Evolutionary conservation across 2,888 invertebrate genomes (phyloP), one percentile per base, ranked within the genome.

Genomic region (Athalia cordata): DNA sequence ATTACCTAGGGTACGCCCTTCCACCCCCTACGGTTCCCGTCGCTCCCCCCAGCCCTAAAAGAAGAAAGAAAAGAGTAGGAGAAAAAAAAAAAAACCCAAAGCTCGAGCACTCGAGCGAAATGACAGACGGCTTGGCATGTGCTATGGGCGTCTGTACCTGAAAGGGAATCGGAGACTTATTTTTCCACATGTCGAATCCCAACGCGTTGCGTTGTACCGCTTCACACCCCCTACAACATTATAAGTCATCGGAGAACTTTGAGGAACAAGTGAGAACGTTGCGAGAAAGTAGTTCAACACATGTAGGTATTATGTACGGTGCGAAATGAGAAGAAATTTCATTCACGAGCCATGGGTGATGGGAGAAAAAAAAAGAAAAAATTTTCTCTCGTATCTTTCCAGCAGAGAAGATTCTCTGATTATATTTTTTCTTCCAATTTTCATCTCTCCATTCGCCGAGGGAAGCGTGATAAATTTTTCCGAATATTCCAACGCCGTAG

Each of bases 41-140:
- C 29, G 29, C 1, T 2, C 29, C 29, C 29, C 29, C 0, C 29
- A 29, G 29, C 29, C 29, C 29, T 2, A 2, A 29, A 29, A 29
- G 29, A 29, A 29, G 29, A 29, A 29, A 29, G 29, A 29, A 29
- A 29, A 29, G 29, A 29, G 29, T 29, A 29, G 29, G 29, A 29
- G n/a, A n/a, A n/a, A n/a, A n/a, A n/a, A n/a, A 29, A 29, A 29
- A 29, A 29, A 29, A 29, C 47, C 8, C 59, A 29, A 57, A 72
- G 47, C 52, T 72, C 47, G 47, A 29, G 29, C 29, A 57, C 72
- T 72, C 72, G 13, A 59, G 13, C 47, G 43, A 72, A 72, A 57
- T 72, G 72, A 72, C 72, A 59, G 72, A 59, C 72, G 59, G 72
- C 72, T 59, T 8, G 72, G 72, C 72, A 72, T 72, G 72, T 72